Evolutionary conservation across 1,140 invertebrate genomes (phyloP), one percentile per base, ranked within the genome.

Genomic region (Amphibalanus amphitrite): DNA sequence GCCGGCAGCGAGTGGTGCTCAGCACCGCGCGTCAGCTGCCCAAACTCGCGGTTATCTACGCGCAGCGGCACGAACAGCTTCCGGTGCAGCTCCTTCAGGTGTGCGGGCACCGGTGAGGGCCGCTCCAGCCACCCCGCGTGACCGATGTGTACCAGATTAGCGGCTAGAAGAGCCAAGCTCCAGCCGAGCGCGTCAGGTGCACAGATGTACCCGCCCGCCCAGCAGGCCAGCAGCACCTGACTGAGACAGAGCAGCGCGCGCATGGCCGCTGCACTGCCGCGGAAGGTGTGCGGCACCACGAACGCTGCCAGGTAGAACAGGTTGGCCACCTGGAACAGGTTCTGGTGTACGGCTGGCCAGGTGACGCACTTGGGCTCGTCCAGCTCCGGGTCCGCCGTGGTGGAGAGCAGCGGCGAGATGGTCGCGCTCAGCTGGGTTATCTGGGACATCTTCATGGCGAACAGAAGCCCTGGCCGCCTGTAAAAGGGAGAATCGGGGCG

Each of bases 251-350:
- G 83, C 72, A 90, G 83, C 30, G 86, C 74, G 10, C 82, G 77
- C 67, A 91, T 82, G 75, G 90, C 84, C 70, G 92, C 79, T 67
- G 89, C 85, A 76, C 89, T 90, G 77, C 89, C 86, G 77, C 88
- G 88, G 80, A 91, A 92, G 76, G 85, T 89, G 76, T 87, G 87
- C 69, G 90, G 90, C 65, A 90, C 87, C 40, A 91, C 79, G 78
- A 93, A 91, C 65, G 90, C 90, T 29, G 88, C 85, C 17, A 89
- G 87, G 78, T 91, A 89, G 80, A 90, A 91, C 74, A 92, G 82
- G 80, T 92, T 91, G 69, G 90, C 90, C 69, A 87, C 84, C 77
- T 82, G 81, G 4, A 69, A 38, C 17, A 28, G 28, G 30, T 59
- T 71, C 69, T 28, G 38, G 67, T 68, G 26, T 15, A 38, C 70